Percentiles rank a stretch among this genome's conserved stretches.
Conservation (phyloP, 2,888 invertebrate genomes). For the Thereva unica region DNA sequence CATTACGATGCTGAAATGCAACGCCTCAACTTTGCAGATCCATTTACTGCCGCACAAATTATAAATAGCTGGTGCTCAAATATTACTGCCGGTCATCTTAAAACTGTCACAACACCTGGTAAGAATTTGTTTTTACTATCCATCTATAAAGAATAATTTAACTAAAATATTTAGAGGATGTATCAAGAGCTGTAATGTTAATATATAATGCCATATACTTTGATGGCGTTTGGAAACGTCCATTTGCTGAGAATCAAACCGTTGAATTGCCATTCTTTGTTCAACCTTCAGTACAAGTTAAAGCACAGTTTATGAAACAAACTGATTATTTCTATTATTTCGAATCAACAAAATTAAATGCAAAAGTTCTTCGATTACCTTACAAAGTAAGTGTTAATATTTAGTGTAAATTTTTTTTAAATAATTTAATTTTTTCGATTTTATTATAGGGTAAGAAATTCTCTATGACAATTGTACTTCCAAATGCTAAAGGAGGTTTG, state of each 20-base stretch:
- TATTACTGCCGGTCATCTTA: conserved; percentile 74
- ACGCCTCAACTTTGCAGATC: conserved; percentile 66
- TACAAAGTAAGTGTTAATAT: conserved; percentile 65
- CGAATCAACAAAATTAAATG: conserved; percentile 66
- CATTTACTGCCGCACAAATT: conserved; percentile 60
- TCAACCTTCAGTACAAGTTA: conserved; percentile 58
- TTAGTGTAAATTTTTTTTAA: background rate
- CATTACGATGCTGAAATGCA: conserved; percentile 71
- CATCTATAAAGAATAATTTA: conserved; percentile 2
- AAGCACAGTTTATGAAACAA: conserved; percentile 71
- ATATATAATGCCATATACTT: conserved; percentile 79
- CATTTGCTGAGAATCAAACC: conserved; percentile 68
- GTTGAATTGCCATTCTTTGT: conserved; percentile 65
- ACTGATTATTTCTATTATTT: conserved; percentile 67
- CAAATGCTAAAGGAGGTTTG: conserved; percentile 67
- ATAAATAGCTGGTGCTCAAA: conserved; percentile 84
- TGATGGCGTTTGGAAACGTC: conserved; percentile 76
- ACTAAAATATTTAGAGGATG: conserved; percentile 58
- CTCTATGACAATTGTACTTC: conserved; percentile 74
- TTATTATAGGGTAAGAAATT: conserved; percentile 70
- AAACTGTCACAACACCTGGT: conserved; percentile 68
- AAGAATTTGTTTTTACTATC: conserved; percentile 39
- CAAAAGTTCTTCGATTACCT: conserved; percentile 73
- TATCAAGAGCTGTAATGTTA: conserved; percentile 67
- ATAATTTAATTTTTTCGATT: conserved; percentile 8